phyloP scores from a whole-genome alignment of 2,113 vertebrate species.

The Scophthalmus maximus region DNA sequence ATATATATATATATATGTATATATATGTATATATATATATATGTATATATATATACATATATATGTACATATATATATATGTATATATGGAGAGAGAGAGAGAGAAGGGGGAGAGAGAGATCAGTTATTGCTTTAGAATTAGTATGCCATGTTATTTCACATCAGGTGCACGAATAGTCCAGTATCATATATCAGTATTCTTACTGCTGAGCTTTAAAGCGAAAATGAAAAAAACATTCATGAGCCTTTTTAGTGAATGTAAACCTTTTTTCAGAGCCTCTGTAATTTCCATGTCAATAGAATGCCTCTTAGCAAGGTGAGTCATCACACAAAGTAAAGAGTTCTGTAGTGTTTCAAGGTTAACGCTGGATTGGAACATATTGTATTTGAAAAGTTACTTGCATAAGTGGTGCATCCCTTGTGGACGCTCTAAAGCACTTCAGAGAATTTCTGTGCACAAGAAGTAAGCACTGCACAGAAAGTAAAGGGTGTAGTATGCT shows the following conservation, averaged over 20 bases:
- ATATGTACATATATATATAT: too few relatives aligned
- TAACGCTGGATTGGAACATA: constrained; percentile 49
- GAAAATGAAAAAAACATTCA: constrained; percentile 17
- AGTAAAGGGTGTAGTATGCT: not conserved
- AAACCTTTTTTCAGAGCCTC: constrained; percentile 14
- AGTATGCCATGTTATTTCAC: not conserved
- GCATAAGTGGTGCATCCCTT: constrained; percentile 32
- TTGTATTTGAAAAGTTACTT: constrained; percentile 53
- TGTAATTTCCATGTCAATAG: constrained; percentile 72
- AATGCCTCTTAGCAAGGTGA: constrained; percentile 64
- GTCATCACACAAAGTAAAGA: constrained; percentile 47
- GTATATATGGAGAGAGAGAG: too few relatives aligned
- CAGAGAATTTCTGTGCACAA: not conserved
- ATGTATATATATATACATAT: too few relatives aligned
- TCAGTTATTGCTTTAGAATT: too few relatives aligned
- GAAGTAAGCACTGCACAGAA: not conserved
- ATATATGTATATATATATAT: too few relatives aligned
- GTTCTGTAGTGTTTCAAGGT: constrained; percentile 55
- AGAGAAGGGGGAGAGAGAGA: too few relatives aligned
- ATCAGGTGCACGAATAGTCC: not conserved
- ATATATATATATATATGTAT: too few relatives aligned
- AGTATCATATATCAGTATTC: constrained; percentile 21
- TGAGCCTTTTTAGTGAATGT: constrained; percentile 24
- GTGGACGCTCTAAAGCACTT: constrained; percentile 21
- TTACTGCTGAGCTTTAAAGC: constrained; percentile 34